Evolutionary conservation across 2,888 invertebrate genomes (phyloP), one percentile per base, ranked within the genome.

Genomic region (Cacoxenus indagator): DNA sequence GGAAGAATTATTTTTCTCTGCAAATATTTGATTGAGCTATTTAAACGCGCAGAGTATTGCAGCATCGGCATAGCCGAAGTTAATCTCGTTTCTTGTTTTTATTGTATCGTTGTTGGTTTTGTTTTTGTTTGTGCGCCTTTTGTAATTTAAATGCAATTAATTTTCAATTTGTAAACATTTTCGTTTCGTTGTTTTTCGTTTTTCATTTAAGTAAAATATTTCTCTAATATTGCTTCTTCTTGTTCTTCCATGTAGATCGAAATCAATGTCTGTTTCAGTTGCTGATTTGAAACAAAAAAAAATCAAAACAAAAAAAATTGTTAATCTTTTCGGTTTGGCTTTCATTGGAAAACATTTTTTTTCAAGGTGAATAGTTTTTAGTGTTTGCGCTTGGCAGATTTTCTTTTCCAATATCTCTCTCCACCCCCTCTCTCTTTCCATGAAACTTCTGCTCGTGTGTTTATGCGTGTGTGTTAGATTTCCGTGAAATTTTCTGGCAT

Each of bases 101-200:
- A 4, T 48, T 48, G n/a, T 48, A n/a, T 48, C 17, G 2, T 48
- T 48, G 1, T 48, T n/a, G 1, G 11, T 48, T 48, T 48, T 54
- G 11, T 46, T 22, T 61, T 46, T 45, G 64, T 65, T 72, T 65
- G 43, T 46, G 64, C n/a, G 67, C 61, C 69, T 68, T 70, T 64
- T 79, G 73, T 81, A 81, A 78, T 81, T 76, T 76, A 76, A 81
- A 78, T 73, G 75, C 76, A 76, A 81, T 81, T 81, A 79, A 69
- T 75, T 77, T 78, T 59, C 46, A 29, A 67, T 82, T 71, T 70
- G 78, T 79, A 79, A 79, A 79, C 79, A 79, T 74, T 72, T 62
- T 45, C 11, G n/a, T 64, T 67, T 70, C 17, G 19, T 71, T 72
- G 54, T 22, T 59, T 65, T 70, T 65, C 51, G 54, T 51, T 67